Percentiles rank a stretch among this genome's conserved stretches.
Evolutionary conservation across 1,140 invertebrate genomes (phyloP).

Genomic region (Physella acuta): DNA sequence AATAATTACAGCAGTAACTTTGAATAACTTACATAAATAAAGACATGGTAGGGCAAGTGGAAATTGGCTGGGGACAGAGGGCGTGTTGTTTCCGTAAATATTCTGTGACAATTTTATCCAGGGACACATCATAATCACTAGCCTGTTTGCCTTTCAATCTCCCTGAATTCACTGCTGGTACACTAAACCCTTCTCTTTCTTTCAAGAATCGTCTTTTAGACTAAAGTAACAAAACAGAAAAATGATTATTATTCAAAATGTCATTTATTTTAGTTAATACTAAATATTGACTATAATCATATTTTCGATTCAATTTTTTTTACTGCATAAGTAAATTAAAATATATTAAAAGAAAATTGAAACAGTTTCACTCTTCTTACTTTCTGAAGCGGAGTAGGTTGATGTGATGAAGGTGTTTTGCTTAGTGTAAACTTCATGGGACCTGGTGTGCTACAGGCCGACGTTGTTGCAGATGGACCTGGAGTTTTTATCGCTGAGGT

Average conservation of each 20-base stretch:
- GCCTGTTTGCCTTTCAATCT: conserved; percentile 27
- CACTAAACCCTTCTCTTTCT: conserved; percentile 31
- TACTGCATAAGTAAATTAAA: too few species aligned
- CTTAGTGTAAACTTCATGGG: conserved; percentile 21
- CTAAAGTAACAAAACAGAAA: conserved; percentile 15
- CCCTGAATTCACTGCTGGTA: conserved; percentile 29
- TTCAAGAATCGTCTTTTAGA: conserved; percentile 33
- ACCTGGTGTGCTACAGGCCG: background rate
- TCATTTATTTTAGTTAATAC: too few species aligned
- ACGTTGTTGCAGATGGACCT: background rate
- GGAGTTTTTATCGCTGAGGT: background rate
- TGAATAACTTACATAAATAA: conserved; percentile 54
- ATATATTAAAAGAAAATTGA: background rate
- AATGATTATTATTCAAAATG: too few species aligned
- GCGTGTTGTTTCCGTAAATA: conserved; percentile 88
- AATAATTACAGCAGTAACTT: too few species aligned
- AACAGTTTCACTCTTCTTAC: background rate
- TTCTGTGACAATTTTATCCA: conserved; percentile 92
- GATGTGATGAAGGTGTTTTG: conserved; percentile 9
- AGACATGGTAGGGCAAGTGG: conserved; percentile 66
- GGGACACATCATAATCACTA: conserved; percentile 47
- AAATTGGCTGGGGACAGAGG: conserved; percentile 63
- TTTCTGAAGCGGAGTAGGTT: conserved; percentile 2
- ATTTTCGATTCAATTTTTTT: too few species aligned
- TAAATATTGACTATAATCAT: too few species aligned